Conservation (phyloP, 2,113 vertebrate genomes). For the Capreolus pygargus region DNA sequence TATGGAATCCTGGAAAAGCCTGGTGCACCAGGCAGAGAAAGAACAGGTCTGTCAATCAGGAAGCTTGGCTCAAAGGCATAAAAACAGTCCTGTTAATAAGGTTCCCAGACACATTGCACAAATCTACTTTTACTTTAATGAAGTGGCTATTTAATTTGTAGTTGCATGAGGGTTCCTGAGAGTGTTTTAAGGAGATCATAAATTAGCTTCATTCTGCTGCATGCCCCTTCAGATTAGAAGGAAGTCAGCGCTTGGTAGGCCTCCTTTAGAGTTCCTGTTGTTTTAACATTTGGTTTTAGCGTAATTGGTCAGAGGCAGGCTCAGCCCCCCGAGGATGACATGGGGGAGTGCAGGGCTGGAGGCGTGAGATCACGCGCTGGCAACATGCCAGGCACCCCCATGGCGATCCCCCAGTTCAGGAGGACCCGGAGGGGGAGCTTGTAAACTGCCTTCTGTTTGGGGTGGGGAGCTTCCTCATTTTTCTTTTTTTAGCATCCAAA, state of each 20-base stretch:
- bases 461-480: background rate
- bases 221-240: background rate
- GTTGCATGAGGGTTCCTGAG: conserved; percentile 26
- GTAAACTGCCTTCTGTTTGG: background rate
- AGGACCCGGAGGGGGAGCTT: background rate
- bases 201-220: background rate
- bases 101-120: background rate
- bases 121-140: background rate
- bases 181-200: conserved; percentile 34
- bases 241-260: background rate
- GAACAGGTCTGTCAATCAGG: background rate
- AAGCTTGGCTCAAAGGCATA: background rate
- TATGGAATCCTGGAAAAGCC: accelerated
- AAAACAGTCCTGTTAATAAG: background rate
- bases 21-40: background rate
- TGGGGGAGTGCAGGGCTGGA: background rate
- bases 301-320: conserved; percentile 26
- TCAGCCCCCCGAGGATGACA: background rate
- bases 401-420: background rate
- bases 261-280: accelerated
- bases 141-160: conserved; percentile 47
- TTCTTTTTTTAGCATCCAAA: background rate
- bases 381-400: background rate
- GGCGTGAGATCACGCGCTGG: background rate
- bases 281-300: background rate